A percentile compares a stretch with the other conserved stretches of the same genome.
Evolutionary conservation across 2,113 vertebrate genomes (phyloP).

Genomic region (Cyprinus carpio): DNA sequence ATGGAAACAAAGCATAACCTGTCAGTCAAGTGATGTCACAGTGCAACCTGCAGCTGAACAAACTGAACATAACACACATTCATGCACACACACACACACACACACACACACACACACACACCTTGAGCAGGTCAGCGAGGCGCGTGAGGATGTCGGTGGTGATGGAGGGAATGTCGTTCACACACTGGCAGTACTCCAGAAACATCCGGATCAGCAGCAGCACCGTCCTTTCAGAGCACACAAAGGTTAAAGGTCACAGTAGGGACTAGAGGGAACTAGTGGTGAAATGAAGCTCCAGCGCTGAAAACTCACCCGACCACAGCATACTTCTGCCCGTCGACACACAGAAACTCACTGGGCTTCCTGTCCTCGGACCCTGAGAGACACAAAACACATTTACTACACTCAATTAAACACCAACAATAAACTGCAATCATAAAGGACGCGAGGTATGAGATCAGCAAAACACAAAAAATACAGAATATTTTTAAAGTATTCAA

Average conservation of each 20-base stretch:
- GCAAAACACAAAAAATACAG: too few relatives aligned
- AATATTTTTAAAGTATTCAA: too few relatives aligned
- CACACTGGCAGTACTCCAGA: slow-evolving; percentile 98
- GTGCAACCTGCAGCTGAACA: neutral
- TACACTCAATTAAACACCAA: too few relatives aligned
- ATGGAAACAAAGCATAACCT: slow-evolving; percentile 39
- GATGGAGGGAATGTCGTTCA: slow-evolving; percentile 96
- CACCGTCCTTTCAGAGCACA: slow-evolving; percentile 81
- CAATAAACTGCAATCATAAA: too few relatives aligned
- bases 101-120: neutral
- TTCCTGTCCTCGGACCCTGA: slow-evolving; percentile 84
- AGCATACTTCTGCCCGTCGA: slow-evolving; percentile 90
- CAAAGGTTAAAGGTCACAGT: neutral
- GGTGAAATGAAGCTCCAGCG: neutral
- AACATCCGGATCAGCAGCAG: slow-evolving; percentile 96
- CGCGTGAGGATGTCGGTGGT: slow-evolving; percentile 95
- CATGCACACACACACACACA: too few relatives aligned
- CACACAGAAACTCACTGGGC: slow-evolving; percentile 85
- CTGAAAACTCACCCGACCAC: slow-evolving; percentile 86
- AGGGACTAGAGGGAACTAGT: neutral
- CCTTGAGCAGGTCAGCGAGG: slow-evolving; percentile 90
- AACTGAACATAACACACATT: neutral
- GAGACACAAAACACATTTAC: too few relatives aligned
- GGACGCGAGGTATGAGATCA: too few relatives aligned
- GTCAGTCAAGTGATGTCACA: slow-evolving; percentile 20